Conservation (phyloP, 2,113 vertebrate species). For the Plecotus auritus region DNA sequence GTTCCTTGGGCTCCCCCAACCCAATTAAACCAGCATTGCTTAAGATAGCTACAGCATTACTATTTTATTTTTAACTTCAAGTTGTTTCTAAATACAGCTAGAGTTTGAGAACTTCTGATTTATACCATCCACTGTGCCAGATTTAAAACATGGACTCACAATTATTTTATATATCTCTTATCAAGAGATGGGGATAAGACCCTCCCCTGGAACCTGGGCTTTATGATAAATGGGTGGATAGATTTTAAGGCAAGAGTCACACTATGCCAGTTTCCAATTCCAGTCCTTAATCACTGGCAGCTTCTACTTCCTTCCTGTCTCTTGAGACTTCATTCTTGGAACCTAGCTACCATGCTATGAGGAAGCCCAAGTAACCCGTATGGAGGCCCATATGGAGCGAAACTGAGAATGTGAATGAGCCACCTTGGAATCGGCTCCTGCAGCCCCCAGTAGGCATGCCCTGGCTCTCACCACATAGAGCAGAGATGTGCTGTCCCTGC, state of each 20-base stretch:
- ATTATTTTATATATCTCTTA: neutral
- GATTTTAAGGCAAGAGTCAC: neutral
- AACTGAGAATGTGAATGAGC: neutral
- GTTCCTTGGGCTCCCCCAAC: neutral
- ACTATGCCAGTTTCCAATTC: neutral
- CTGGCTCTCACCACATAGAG: neutral
- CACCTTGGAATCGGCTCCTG: neutral
- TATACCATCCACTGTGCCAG: neutral
- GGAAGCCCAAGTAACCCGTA: neutral
- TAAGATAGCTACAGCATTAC: neutral
- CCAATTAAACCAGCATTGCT: neutral
- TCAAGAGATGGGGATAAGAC: neutral
- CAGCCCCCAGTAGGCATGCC: neutral
- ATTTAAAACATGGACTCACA: neutral
- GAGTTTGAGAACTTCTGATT: neutral
- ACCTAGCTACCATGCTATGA: neutral
- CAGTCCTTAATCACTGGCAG: neutral
- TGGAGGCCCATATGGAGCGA: neutral
- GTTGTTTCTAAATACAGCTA: neutral
- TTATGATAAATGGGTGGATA: neutral
- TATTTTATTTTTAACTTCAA: conserved; percentile 14
- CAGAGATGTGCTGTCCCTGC: neutral
- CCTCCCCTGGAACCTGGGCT: neutral
- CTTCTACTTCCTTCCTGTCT: neutral
- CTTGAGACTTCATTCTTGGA: neutral